Evolutionary conservation across 2,113 vertebrate genomes (phyloP).

Genomic region (Theropithecus gelada): DNA sequence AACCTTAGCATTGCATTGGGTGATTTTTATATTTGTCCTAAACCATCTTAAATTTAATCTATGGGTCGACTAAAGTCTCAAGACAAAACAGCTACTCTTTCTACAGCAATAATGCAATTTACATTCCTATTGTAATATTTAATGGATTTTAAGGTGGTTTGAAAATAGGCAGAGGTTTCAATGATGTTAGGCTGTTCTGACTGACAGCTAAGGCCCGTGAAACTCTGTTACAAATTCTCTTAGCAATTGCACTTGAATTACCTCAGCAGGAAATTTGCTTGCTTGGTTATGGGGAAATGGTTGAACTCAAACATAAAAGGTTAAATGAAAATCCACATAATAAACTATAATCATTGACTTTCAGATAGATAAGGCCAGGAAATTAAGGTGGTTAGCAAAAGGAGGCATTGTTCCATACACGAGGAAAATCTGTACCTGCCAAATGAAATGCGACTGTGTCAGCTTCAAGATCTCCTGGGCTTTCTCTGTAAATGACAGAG

Average conservation of each 20-base stretch:
- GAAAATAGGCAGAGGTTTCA: not conserved
- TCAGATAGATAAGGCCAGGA: slow-evolving; percentile 36
- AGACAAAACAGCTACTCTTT: not conserved
- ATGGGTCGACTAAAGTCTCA: not conserved
- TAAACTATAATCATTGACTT: slow-evolving; percentile 33
- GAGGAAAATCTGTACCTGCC: slow-evolving; percentile 18
- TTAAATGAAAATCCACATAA: slow-evolving; percentile 41
- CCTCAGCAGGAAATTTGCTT: not conserved
- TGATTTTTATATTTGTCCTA: not conserved
- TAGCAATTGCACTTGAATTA: not conserved
- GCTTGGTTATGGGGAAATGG: not conserved
- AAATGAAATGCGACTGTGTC: not conserved
- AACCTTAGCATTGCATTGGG: not conserved
- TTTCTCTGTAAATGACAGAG: not conserved
- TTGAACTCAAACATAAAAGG: slow-evolving; percentile 20
- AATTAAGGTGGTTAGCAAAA: slow-evolving; percentile 52
- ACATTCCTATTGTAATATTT: not conserved
- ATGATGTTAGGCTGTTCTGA: not conserved
- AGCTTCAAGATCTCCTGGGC: not conserved
- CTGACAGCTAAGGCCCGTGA: not conserved
- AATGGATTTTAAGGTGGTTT: not conserved
- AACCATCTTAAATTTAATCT: not conserved
- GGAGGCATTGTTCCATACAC: not conserved
- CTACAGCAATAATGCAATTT: not conserved
- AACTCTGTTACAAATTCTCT: not conserved